A percentile compares a stretch with the other conserved stretches of the same genome.
phyloP scores from a whole-genome alignment of 2,888 invertebrate genomes.

The Eupeodes latifasciatus region DNA sequence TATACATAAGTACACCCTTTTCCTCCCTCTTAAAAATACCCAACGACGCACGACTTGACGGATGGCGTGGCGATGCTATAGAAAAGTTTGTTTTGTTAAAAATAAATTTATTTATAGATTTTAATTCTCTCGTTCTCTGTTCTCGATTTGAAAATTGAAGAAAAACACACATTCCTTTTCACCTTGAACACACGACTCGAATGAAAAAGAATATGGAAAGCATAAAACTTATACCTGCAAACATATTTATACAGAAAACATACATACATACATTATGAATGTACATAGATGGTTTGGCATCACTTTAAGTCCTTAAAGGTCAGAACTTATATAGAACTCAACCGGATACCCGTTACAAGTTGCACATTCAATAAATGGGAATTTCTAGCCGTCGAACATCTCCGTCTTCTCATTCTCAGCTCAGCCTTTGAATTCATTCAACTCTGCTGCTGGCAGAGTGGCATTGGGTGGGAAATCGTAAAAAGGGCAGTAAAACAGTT shows the following conservation, averaged over 20 bases:
- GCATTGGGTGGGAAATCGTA: constrained; percentile 12
- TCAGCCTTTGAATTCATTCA: constrained; percentile 38
- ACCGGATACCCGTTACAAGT: constrained; percentile 38
- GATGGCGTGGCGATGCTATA: not conserved
- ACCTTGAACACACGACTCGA: constrained; percentile 23
- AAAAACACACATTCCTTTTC: not conserved
- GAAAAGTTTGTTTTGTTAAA: constrained; percentile 16
- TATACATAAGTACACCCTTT: not conserved
- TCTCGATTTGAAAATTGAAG: not conserved
- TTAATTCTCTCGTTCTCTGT: constrained; percentile 6
- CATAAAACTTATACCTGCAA: constrained; percentile 21
- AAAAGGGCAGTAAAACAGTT: constrained; percentile 28
- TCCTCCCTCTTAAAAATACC: not conserved
- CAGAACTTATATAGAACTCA: not conserved
- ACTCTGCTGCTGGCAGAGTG: constrained; percentile 13
- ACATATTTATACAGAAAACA: not conserved
- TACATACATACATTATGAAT: not conserved
- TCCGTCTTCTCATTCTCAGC: not conserved
- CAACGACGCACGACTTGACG: not conserved
- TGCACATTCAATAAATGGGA: constrained; percentile 26
- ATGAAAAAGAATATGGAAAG: constrained; percentile 12
- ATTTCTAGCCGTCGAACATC: not conserved
- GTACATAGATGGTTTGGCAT: not conserved
- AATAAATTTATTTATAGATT: constrained; percentile 14
- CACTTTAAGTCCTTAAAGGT: constrained; percentile 25